These are phyloP conservation scores for Oscheius sp. DNA, from an alignment of 1,140 invertebrate genomes.

Conservation along the genomic window DNA sequence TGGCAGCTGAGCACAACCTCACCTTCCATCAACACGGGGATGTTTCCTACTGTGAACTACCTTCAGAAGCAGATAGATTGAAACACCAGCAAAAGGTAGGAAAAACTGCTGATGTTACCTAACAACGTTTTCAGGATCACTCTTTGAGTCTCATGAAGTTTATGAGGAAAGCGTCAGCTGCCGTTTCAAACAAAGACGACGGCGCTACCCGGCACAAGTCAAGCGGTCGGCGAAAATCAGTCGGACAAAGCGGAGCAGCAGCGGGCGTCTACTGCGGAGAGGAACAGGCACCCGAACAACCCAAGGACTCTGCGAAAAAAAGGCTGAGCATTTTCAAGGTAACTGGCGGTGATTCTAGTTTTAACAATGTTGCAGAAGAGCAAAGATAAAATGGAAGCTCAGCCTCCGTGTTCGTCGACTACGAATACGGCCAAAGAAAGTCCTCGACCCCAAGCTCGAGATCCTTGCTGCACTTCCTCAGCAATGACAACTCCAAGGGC, in stretches of 20 bases:
- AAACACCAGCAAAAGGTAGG: conserved; percentile 30
- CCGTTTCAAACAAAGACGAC: conserved; percentile 34
- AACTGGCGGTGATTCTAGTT: not conserved
- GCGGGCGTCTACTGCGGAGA: conserved; percentile 27
- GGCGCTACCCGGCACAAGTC: not conserved
- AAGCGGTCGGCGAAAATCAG: conserved; percentile 8
- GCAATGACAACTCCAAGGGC: not conserved
- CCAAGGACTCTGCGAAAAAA: conserved; percentile 3
- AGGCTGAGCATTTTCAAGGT: conserved; percentile 15
- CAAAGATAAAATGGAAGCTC: not conserved
- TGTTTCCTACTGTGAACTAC: conserved; percentile 53
- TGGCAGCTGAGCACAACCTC: conserved; percentile 35
- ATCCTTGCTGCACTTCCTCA: not conserved
- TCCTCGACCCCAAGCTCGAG: not conserved
- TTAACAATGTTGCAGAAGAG: not conserved
- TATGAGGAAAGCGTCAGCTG: conserved; percentile 33
- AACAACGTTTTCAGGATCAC: conserved; percentile 23
- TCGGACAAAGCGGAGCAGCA: not conserved
- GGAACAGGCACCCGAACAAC: not conserved
- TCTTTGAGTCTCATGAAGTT: conserved; percentile 34
- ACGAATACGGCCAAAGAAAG: not conserved
- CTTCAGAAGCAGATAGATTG: conserved; percentile 37
- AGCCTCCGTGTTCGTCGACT: not conserved
- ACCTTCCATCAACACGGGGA: conserved; percentile 59
- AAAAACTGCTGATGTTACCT: not conserved